Evolutionary conservation across 2,113 vertebrate species (phyloP).

Genomic region (Columba janthina): DNA sequence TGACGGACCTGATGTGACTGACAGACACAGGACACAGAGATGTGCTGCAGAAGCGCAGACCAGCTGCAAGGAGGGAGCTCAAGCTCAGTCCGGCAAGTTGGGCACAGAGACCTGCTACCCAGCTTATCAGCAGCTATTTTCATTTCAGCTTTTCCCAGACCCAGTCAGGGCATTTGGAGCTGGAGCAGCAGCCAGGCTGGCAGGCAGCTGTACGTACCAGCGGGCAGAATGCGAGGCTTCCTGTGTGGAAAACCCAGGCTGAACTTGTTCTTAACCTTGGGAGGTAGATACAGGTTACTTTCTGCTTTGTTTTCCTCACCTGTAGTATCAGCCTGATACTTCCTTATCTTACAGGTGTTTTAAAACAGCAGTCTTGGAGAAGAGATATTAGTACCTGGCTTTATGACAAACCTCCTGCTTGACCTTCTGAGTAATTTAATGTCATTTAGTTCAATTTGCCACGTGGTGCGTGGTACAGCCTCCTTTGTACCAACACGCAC

Average conservation of each 20-base stretch:
- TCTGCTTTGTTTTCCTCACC: background rate
- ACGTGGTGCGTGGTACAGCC: background rate
- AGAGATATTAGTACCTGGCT: background rate
- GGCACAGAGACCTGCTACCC: background rate
- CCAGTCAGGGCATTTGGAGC: background rate
- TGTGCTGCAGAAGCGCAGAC: background rate
- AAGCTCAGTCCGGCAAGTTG: background rate
- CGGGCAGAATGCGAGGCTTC: background rate
- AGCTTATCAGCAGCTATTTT: background rate
- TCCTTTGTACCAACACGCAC: background rate
- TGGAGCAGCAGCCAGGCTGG: background rate
- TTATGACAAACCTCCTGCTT: background rate
- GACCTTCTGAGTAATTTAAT: background rate
- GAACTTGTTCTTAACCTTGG: background rate
- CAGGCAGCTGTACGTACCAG: background rate
- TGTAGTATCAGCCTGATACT: background rate
- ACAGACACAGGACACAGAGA: too few relatives aligned
- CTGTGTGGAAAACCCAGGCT: background rate
- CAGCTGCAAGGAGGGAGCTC: background rate
- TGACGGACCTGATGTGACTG: background rate
- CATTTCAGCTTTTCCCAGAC: background rate
- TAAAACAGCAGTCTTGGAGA: background rate
- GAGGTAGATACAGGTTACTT: background rate
- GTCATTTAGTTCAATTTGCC: background rate
- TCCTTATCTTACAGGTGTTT: background rate